Evolutionary conservation across 2,113 vertebrate species (phyloP), one percentile per base, ranked within the genome.

Genomic region (Limnothrissa miodon): DNA sequence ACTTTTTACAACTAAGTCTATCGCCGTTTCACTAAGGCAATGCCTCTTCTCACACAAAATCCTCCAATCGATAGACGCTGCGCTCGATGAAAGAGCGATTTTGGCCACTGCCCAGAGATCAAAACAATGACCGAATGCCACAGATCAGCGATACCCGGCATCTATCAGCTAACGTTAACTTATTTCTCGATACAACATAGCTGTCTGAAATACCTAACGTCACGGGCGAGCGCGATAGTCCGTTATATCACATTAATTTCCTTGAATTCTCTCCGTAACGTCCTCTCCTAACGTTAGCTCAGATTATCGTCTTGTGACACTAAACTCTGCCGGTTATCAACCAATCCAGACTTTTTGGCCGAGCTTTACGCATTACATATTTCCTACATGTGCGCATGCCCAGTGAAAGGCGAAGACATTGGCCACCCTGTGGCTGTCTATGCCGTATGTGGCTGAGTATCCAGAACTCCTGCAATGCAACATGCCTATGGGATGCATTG

Each of bases 361-460:
- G 33, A 66, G 59, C 59, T 33, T 33, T 66, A 33, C 59, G 59
- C 59, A 66, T 29, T 29, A 33, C 59, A 66, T 29, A 66, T 9
- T 66, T 66, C 11, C 59, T 66, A 33, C n/a, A 66, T 66, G 8
- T 66, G 59, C 59, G 59, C 59, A 66, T 66, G 59, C n/a, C 15
- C 59, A 29, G 59, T 66, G n/a, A 66, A 29, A 56, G 51, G 25
- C 59, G 17, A 59, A 3, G 17, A 59, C 1, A 0, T 59, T 59
- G 56, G 19, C 56, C 56, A 59, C n/a, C 56, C 56, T n/a, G 56
- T 59, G 56, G n/a, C n/a, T n/a, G n/a, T n/a, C n/a, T n/a, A n/a
- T n/a, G n/a, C n/a, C n/a, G n/a, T n/a, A n/a, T n/a, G n/a, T n/a
- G n/a, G 56, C 56, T n/a, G 56, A 59, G 56, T 48, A 17, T 13